These are phyloP conservation scores for Asbolus verrucosus DNA, from an alignment of 1,140 invertebrate species.

Conservation along the genomic window DNA sequence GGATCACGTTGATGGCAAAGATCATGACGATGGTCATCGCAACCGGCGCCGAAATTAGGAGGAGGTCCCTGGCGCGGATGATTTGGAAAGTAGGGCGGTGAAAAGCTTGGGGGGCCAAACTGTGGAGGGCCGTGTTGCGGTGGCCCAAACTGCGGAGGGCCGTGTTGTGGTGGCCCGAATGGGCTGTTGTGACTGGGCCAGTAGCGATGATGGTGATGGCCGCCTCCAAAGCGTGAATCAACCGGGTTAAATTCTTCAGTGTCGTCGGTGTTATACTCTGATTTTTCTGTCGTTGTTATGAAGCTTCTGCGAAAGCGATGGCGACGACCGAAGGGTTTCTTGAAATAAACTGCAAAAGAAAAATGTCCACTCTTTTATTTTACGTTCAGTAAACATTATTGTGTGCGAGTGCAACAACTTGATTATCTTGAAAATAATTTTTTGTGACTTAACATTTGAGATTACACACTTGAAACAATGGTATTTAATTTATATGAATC, in stretches of 20 bases:
- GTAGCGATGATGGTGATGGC: not conserved
- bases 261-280: conserved; percentile 1
- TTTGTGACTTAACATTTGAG: too few species aligned
- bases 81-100: not conserved
- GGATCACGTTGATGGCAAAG: not conserved
- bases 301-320: conserved; percentile 10
- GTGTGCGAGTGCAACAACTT: not conserved
- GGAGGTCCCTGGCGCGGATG: not conserved
- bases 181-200: not conserved
- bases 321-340: conserved; percentile 1
- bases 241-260: conserved; percentile 6
- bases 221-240: too few species aligned
- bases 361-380: not conserved
- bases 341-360: conserved; percentile 5
- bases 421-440: conserved; percentile 18
- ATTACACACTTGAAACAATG: too few species aligned
- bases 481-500: too few species aligned
- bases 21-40: conserved; percentile 10
- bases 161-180: not conserved
- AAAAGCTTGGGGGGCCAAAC: not conserved
- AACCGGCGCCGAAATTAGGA: conserved; percentile 2
- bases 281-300: not conserved
- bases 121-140: too few species aligned
- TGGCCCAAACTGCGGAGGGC: too few species aligned
- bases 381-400: not conserved